A percentile compares a stretch with the other conserved stretches of the same genome.
Evolutionary conservation across 1,140 invertebrate genomes (phyloP).

Genomic region (Battus philenor): DNA sequence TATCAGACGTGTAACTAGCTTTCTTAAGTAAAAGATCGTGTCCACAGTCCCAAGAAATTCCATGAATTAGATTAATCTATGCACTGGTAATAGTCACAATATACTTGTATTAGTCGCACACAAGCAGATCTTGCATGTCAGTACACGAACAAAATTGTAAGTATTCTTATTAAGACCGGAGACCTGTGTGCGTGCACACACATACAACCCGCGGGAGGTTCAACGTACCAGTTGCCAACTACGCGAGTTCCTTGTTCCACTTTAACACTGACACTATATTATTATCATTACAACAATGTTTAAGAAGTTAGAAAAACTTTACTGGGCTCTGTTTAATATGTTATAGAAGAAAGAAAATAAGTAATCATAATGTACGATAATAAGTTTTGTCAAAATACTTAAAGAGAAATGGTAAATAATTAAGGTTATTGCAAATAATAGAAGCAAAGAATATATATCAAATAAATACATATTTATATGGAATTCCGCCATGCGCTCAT

Average conservation of each 20-base stretch:
- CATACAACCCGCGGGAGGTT: slow-evolving; percentile 46
- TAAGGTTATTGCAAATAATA: too few relatives aligned
- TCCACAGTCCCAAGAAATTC: slow-evolving; percentile 17
- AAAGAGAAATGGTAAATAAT: too few relatives aligned
- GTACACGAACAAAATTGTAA: slow-evolving; percentile 17
- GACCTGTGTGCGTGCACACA: slow-evolving; percentile 29
- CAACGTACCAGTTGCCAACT: slow-evolving; percentile 69
- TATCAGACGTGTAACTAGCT: too few relatives aligned
- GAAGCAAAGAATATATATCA: too few relatives aligned
- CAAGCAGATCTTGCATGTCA: slow-evolving; percentile 17
- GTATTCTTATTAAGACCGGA: slow-evolving; percentile 18
- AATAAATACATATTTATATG: too few relatives aligned
- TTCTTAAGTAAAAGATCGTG: slow-evolving; percentile 8
- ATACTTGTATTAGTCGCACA: slow-evolving; percentile 37
- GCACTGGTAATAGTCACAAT: slow-evolving; percentile 34
- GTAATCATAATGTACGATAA: too few relatives aligned
- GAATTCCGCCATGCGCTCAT: slow-evolving; percentile 17
- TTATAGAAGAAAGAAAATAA: too few relatives aligned
- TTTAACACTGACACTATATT: slow-evolving; percentile 69
- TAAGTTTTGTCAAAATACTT: too few relatives aligned
- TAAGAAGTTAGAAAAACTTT: slow-evolving; percentile 41
- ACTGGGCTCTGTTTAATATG: too few relatives aligned
- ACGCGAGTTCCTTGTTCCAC: slow-evolving; percentile 74
- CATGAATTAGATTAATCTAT: slow-evolving; percentile 65
- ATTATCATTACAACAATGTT: slow-evolving; percentile 64